Evolutionary conservation across 2,888 invertebrate genomes (phyloP), one percentile per base, ranked within the genome.

Genomic region (Nomada ferruginata): DNA sequence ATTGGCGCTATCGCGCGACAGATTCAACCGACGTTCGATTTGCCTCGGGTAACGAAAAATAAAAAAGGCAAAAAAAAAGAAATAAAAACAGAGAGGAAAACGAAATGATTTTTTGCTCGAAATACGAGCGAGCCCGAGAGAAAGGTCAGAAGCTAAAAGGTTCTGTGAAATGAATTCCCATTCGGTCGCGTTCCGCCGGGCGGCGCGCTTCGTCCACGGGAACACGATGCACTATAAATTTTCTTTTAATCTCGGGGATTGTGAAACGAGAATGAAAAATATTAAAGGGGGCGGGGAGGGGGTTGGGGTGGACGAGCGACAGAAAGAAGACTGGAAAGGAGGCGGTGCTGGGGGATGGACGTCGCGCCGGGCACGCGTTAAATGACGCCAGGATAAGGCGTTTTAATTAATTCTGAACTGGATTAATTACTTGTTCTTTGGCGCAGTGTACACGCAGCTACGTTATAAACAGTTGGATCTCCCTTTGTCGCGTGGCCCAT

Each of bases 201-300:
- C 82, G 74, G 72, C 75, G 72, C 57, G 77, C 50, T 70, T 73
- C 74, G 66, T 70, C 70, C 78, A 82, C 84, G 83, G 69, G 59
- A 71, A 83, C 82, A 80, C 83, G 83, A 84, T 84, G 86, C 91
- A 89, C 90, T 89, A 90, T 91, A 91, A 91, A 91, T 92, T 90
- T 90, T 88, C 91, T 90, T 92, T 92, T 91, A 92, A 92, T 92
- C 91, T 92, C 89, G 85, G 85, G 88, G 84, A 90, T 90, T 90
- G 91, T 89, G 85, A 78, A 83, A 69, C 75, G 79, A 53, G 77
- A 86, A 90, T 81, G 78, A 83, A 89, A 91, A 89, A 91, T 90
- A 91, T 90, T 89, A 86, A 89, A 91, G 79, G 82, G 52, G 75
- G 76, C 68, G 74, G 29, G 76, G 66, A 42, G 60, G 52, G 75